These are phyloP conservation scores for Euura lappo DNA, from an alignment of 1,140 invertebrate genomes.

Conservation along the genomic window DNA sequence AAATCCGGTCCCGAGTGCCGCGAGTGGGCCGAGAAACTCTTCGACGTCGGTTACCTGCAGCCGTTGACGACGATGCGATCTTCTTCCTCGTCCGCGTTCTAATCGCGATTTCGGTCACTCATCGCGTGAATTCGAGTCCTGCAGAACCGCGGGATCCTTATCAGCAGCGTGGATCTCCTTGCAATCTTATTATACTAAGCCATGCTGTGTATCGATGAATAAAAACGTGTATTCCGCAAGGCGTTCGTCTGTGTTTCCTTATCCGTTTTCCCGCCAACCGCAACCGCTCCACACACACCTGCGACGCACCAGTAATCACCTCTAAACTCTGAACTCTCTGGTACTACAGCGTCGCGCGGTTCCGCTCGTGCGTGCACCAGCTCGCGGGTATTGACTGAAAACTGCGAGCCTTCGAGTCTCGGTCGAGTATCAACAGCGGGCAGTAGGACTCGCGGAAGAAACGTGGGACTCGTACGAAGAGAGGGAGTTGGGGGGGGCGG, in stretches of 20 bases:
- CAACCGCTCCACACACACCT: not conserved
- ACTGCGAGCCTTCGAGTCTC: not conserved
- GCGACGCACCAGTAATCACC: not conserved
- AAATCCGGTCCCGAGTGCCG: not conserved
- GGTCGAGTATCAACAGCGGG: conserved; percentile 1
- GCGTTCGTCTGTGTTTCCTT: too few species aligned
- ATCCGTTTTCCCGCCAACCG: not conserved
- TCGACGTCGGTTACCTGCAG: not conserved
- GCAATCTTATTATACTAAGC: too few species aligned
- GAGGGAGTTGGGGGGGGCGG: not conserved
- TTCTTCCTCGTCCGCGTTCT: too few species aligned
- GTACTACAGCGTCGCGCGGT: too few species aligned
- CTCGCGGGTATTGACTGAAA: conserved; percentile 3
- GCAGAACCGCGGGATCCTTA: too few species aligned
- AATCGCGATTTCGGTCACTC: too few species aligned
- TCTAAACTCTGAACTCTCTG: too few species aligned
- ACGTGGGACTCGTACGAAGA: conserved; percentile 2
- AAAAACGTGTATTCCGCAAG: too few species aligned
- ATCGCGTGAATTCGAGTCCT: too few species aligned
- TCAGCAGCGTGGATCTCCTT: too few species aligned
- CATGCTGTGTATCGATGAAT: too few species aligned
- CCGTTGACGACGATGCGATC: not conserved
- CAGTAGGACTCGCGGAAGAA: conserved; percentile 1
- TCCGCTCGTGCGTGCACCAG: not conserved
- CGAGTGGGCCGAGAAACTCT: not conserved